Evolutionary conservation across 2,888 invertebrate species (phyloP).

Genomic region (Ophion slaviceki): DNA sequence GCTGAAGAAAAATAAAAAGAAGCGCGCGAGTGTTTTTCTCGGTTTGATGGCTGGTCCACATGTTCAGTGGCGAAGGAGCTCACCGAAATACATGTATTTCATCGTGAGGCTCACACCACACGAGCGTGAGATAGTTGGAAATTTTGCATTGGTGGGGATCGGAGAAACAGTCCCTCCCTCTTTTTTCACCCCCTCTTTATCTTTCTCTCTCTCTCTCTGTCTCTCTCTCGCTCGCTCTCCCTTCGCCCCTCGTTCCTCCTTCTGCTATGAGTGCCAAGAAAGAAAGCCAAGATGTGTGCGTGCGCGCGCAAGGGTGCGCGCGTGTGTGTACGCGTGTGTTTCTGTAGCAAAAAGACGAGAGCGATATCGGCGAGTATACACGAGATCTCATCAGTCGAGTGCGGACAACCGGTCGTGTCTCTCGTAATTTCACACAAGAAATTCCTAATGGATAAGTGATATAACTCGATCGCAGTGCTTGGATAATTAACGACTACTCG

Average conservation of each 20-base stretch:
- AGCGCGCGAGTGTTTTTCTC: slow-evolving; percentile 34
- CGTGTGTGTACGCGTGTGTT: slow-evolving; percentile 11
- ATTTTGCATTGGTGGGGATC: slow-evolving; percentile 64
- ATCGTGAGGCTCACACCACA: slow-evolving; percentile 18
- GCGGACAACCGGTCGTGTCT: slow-evolving; percentile 64
- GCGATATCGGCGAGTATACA: slow-evolving; percentile 65
- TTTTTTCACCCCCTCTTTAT: background rate
- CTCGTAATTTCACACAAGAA: slow-evolving; percentile 29
- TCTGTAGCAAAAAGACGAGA: slow-evolving; percentile 37
- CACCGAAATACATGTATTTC: slow-evolving; percentile 6
- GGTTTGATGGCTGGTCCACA: slow-evolving; percentile 43
- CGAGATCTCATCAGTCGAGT: slow-evolving; percentile 70
- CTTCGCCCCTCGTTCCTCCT: slow-evolving; percentile 4
- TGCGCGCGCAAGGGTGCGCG: background rate
- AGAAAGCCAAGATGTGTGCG: slow-evolving; percentile 17
- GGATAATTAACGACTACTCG: slow-evolving; percentile 60
- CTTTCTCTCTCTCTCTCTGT: slow-evolving; percentile 42
- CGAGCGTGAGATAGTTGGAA: slow-evolving; percentile 66
- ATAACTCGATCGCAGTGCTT: slow-evolving; percentile 56
- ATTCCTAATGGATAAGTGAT: slow-evolving; percentile 61
- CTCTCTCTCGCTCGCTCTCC: slow-evolving; percentile 42
- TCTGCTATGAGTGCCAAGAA: slow-evolving; percentile 31
- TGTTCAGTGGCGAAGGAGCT: slow-evolving; percentile 58
- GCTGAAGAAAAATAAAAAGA: slow-evolving; percentile 15
- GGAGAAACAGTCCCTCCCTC: slow-evolving; percentile 62